Conservation (phyloP, 2,113 vertebrate genomes). For the Mesembrinibis cayennensis region DNA sequence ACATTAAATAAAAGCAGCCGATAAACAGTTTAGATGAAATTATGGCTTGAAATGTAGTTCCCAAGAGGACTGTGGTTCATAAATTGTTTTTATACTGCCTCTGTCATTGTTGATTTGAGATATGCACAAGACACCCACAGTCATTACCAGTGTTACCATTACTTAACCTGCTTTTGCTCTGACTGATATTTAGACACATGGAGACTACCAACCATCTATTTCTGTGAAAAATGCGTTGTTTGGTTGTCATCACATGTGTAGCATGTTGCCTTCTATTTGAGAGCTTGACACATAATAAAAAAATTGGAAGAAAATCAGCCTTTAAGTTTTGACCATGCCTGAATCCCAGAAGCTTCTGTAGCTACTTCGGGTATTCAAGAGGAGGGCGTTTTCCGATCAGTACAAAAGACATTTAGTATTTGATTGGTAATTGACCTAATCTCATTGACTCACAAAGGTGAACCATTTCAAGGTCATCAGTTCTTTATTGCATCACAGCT, state of each 20-base stretch:
- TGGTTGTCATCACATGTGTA: conserved; percentile 29
- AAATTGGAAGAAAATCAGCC: background rate
- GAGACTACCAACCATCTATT: conserved; percentile 46
- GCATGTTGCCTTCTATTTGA: conserved; percentile 33
- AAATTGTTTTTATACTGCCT: conserved; percentile 76
- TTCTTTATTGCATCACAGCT: background rate
- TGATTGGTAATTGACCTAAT: background rate
- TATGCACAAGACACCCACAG: conserved; percentile 54
- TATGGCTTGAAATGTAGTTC: conserved; percentile 74
- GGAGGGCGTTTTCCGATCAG: background rate
- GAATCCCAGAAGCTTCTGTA: background rate
- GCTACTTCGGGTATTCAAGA: background rate
- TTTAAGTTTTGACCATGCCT: background rate
- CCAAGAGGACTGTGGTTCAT: conserved; percentile 71
- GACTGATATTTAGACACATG: conserved; percentile 27
- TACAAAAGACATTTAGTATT: background rate
- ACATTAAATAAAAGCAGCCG: conserved; percentile 73
- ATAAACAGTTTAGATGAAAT: conserved; percentile 81
- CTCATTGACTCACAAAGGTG: background rate
- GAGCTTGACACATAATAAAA: conserved; percentile 39
- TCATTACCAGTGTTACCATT: conserved; percentile 57
- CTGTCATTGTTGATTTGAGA: conserved; percentile 76
- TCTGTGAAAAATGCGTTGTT: conserved; percentile 21
- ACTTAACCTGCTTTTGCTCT: conserved; percentile 42
- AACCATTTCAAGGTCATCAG: background rate